A percentile compares a stretch with the other conserved stretches of the same genome.
Evolutionary conservation across 2,888 invertebrate species (phyloP).

Genomic region (Cataglyphis cursor): DNA sequence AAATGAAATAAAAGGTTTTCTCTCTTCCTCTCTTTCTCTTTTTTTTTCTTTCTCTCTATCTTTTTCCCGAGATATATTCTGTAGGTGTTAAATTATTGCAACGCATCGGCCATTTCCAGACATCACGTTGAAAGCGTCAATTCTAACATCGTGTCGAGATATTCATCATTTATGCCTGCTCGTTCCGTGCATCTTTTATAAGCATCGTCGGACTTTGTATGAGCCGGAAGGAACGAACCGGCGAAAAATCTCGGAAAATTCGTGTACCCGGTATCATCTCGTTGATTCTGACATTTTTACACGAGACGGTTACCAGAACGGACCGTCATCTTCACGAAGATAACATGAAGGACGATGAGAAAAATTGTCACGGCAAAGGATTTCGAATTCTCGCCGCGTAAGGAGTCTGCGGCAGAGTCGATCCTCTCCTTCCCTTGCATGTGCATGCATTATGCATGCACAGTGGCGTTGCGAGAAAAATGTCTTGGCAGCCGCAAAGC

Average conservation of each 20-base stretch:
- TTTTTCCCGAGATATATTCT: neutral
- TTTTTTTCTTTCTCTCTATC: neutral
- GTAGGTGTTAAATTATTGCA: conserved; percentile 1
- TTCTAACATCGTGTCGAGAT: conserved; percentile 16
- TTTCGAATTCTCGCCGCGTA: conserved; percentile 79
- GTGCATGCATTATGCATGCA: conserved; percentile 79
- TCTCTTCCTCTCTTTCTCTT: no score
- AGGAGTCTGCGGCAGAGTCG: conserved; percentile 66
- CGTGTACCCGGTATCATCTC: conserved; percentile 20
- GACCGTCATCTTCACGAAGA: conserved; percentile 23
- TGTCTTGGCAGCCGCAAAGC: conserved; percentile 71
- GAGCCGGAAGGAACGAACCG: neutral
- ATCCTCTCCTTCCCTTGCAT: conserved; percentile 27
- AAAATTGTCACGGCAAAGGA: conserved; percentile 68
- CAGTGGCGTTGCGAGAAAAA: conserved; percentile 70
- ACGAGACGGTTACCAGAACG: conserved; percentile 32
- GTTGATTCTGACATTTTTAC: conserved; percentile 54
- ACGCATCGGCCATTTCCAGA: neutral
- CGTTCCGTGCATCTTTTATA: conserved; percentile 24
- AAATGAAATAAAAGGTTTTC: neutral
- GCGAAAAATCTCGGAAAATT: conserved; percentile 38
- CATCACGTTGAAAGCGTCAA: conserved; percentile 39
- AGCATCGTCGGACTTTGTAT: neutral
- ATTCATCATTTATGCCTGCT: conserved; percentile 36
- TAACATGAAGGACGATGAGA: conserved; percentile 25